Percentiles rank a stretch among this genome's conserved stretches.
Conservation (phyloP, 2,797 vertebrate species). For the Myripristis jacobus region DNA sequence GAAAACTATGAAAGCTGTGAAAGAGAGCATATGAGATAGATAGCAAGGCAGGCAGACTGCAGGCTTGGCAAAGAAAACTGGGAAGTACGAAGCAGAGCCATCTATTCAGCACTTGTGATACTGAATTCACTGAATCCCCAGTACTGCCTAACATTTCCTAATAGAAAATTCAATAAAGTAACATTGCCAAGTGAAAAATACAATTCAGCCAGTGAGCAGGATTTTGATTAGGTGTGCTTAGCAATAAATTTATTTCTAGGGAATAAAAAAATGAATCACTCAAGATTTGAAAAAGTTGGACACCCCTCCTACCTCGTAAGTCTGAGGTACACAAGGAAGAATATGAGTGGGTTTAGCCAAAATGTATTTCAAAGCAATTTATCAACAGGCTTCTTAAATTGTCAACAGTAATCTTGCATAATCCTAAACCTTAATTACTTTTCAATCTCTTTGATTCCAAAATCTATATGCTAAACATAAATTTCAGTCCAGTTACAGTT, state of each 20-base stretch:
- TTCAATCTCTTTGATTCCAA: background rate
- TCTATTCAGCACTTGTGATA: constrained; percentile 12
- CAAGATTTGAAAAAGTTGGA: background rate
- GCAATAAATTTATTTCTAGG: background rate
- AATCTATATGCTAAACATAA: background rate
- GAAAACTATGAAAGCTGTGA: constrained; percentile 24
- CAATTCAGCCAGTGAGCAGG: constrained; percentile 4
- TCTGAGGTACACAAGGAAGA: too few species aligned
- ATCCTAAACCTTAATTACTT: background rate
- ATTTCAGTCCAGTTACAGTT: background rate
- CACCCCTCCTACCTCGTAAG: background rate
- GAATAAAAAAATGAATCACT: background rate
- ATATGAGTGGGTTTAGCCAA: background rate
- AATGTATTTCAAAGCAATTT: background rate
- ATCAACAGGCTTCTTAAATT: background rate
- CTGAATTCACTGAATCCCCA: constrained; percentile 2
- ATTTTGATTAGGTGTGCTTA: constrained; percentile 6
- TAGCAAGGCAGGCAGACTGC: background rate
- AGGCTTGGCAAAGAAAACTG: background rate
- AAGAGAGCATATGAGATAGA: background rate
- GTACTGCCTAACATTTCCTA: constrained; percentile 5
- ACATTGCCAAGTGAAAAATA: background rate
- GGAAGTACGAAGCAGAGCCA: constrained; percentile 11
- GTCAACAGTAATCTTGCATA: background rate
- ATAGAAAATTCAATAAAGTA: constrained; percentile 18